These are phyloP conservation scores for Cavia aperea DNA, from an alignment of 2,113 vertebrate genomes.

Conservation along the genomic window DNA sequence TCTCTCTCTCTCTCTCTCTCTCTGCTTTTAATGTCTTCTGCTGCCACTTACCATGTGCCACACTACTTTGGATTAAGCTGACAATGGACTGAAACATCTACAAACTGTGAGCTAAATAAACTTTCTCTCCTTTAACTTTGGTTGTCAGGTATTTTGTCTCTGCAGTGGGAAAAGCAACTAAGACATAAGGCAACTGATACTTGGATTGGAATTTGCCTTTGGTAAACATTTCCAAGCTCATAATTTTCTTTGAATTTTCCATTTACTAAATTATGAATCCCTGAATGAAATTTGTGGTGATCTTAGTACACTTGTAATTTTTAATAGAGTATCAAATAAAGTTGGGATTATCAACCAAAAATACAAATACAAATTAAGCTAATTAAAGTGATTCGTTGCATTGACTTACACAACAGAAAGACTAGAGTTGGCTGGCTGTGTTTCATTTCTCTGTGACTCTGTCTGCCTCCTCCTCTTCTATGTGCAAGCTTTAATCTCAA, in stretches of 20 bases:
- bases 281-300: neutral
- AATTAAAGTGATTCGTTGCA: neutral
- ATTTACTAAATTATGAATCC: neutral
- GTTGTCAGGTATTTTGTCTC: neutral
- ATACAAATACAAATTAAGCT: neutral
- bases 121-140: neutral
- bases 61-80: neutral
- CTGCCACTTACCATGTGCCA: neutral
- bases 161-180: neutral
- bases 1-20: neutral
- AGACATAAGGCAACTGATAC: neutral
- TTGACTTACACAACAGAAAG: neutral
- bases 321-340: neutral
- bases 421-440: neutral
- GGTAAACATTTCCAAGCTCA: neutral
- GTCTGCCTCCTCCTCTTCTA: neutral
- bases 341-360: neutral
- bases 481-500: neutral
- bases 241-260: conserved; percentile 19
- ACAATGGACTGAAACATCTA: neutral
- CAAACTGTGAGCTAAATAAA: neutral
- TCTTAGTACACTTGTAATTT: conserved; percentile 22
- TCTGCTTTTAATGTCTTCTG: neutral
- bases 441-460: neutral
- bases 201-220: neutral